Evolutionary conservation across 2,113 vertebrate genomes (phyloP), one percentile per base, ranked within the genome.

Genomic region (Callithrix jacchus): DNA sequence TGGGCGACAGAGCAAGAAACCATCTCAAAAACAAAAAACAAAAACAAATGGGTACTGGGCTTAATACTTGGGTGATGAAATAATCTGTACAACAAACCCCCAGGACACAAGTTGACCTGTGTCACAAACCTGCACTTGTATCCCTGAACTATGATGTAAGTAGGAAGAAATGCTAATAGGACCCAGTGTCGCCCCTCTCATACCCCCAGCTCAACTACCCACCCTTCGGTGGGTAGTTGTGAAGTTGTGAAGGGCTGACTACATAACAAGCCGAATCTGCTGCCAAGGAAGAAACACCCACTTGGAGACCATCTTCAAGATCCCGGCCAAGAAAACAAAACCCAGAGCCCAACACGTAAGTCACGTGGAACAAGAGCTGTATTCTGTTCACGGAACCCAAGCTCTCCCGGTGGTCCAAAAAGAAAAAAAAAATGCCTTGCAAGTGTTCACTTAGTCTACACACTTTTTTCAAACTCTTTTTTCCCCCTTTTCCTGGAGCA

Each of bases 301-400:
- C 79, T 90, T 80, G 90, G 82, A 97, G 95, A 94, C 80, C 52
- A 21, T 71, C 85, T 77, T 94, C 71, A 52, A 80, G 92, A 85
- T 88, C 87, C 13, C 10, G 16, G 95, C 82, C 91, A 96, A 91
- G 37, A 93, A 95, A 91, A 95, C 77, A 91, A 40, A 92, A 82
- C 84, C 84, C 23, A 8, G 74, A 83, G 82, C 66, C 71, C 6
- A 3, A 54, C 79, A 82, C 2, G 42, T 32, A 71, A 92, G 89
- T 81, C 90, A 81, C 56, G 17, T 7, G 76, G 83, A 49, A 17
- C 49, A 5, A 17, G 6, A 6, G 45, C 70, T 58, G 12, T 8
- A 6, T 37, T 83, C 81, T 56, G 68, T 47, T 87, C 71, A 8
- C 5, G 1, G 25, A 37, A 25, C 27, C 42, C 1, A 7, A 42